Evolutionary conservation across 2,888 invertebrate species (phyloP), one percentile per base, ranked within the genome.

Genomic region (Noctua comes): DNA sequence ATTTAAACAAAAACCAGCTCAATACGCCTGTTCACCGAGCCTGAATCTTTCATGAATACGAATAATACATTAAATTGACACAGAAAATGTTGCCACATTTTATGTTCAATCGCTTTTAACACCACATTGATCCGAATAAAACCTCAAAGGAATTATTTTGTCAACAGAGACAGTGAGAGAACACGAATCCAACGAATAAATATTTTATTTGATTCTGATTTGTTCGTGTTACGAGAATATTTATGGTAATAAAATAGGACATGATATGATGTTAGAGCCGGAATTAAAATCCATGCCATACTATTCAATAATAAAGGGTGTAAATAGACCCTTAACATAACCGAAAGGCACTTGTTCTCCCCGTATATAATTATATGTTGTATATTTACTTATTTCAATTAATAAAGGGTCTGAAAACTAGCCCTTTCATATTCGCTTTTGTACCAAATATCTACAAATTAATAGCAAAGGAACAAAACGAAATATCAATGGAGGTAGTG

Each of bases 71-170:
- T 57, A 64, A 64, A 64, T 65, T 69, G 59, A 36, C 70, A 36
- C 16, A 57, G 51, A 68, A 80, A 76, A 76, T 69, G 54, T 24
- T 46, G 65, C 1, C 68, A 21, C 62, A 48, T 76, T 83, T 76
- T 76, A 76, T 40, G 65, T 81, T 81, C 65, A 57, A 76, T 68
- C 31, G 62, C 43, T 80, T 80, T 69, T 76, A 80, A 81, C 40
- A 65, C 69, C 62, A 24, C 64, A 70, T 68, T 66, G 59, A 83
- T 73, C 73, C 59, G 16, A 68, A 73, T 64, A 36, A 74, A 65
- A 82, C 70, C 76, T 64, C 69, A 68, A 68, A 68, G 62, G 77
- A 59, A 76, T 80, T 68, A 73, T 43, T 3, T 54, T 73, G 82
- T 71, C 70, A 71, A 36, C 31, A 66, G 54, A 59, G 8, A 62